Evolutionary conservation across 2,113 vertebrate genomes (phyloP), one percentile per base, ranked within the genome.

Genomic region (Illadopsis cleaveri): DNA sequence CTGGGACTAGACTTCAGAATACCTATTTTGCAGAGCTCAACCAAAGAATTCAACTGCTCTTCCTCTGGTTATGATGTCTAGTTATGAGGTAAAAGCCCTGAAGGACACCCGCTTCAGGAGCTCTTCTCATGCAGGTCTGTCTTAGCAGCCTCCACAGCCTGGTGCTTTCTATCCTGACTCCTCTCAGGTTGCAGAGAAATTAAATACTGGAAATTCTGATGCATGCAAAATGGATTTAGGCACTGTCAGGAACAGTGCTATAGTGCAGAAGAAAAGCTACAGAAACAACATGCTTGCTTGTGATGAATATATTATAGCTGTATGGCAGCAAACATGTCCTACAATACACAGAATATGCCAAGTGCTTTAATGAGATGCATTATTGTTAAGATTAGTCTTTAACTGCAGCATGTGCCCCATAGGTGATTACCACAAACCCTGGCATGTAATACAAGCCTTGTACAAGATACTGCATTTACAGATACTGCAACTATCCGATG

Each of bases 41-140:
- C 28, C 20, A 73, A 77, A 92, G 16, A 17, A 23, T 42, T 83
- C 24, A 51, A 13, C 16, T 18, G 12, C 22, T 64, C 28, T 72
- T 72, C 48, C 40, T 61, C 16, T 16, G 19, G 13, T 42, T 47
- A 20, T 1, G 1, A 65, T 17, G 31, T 73, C 33, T 35, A 56
- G 31, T 56, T 33, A 56, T 33, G 54, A 82, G 38, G 28, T 33
- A 58, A 92, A 88, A 83, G 5, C 58, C 54, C 50, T 77, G 54
- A 82, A 77, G 35, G 27, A 60, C 33, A 31, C 33, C 47, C 31
- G 30, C 11, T 65, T 37, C 30, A 68, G 56, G 56, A 77, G 20
- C 40, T 87, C 33, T 73, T 89, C 54, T 85, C 4, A 3, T 0
- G 0, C 23, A 88, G 25, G 17, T 80, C 42, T 4, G 0, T 58